Conservation (phyloP, 2,888 invertebrate genomes). For the Sinhomidia bicolor region DNA sequence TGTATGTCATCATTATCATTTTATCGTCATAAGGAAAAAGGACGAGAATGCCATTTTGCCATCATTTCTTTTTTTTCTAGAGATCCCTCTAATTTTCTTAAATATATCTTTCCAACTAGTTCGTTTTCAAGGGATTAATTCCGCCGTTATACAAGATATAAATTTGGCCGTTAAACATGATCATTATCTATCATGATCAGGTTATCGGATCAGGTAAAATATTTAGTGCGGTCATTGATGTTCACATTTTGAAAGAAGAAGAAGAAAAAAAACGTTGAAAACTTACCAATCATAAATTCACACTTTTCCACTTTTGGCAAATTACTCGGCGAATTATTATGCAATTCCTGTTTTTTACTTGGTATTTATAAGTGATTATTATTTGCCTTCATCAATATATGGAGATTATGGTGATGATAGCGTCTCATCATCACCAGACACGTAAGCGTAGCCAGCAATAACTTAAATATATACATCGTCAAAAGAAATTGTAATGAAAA, state of each 20-base stretch:
- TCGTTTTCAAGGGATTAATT: conserved; percentile 48
- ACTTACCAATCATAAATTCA: conserved; percentile 43
- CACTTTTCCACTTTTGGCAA: conserved; percentile 57
- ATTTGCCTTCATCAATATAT: conserved; percentile 37
- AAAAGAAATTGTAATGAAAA: conserved; percentile 2
- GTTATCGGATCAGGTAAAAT: conserved; percentile 42
- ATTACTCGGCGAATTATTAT: conserved; percentile 46
- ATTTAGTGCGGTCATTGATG: conserved; percentile 47
- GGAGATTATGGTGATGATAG: conserved; percentile 43
- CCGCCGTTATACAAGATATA: conserved; percentile 23
- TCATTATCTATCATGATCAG: conserved; percentile 50
- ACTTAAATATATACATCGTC: conserved; percentile 5
- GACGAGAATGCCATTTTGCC: conserved; percentile 35
- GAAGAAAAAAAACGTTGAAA: conserved; percentile 46
- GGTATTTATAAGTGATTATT: conserved; percentile 22
- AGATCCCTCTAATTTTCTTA: conserved; percentile 44
- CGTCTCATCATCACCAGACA: conserved; percentile 45
- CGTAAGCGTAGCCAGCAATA: neutral
- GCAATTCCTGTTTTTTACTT: conserved; percentile 39
- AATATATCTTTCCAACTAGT: conserved; percentile 32
- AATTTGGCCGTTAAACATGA: conserved; percentile 44
- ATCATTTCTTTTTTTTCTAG: neutral
- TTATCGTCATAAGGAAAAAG: conserved; percentile 31
- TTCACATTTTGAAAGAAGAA: conserved; percentile 32
- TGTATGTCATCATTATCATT: conserved; percentile 48